Evolutionary conservation across 2,888 invertebrate species (phyloP).

Genomic region (Himalopsyche japonica): DNA sequence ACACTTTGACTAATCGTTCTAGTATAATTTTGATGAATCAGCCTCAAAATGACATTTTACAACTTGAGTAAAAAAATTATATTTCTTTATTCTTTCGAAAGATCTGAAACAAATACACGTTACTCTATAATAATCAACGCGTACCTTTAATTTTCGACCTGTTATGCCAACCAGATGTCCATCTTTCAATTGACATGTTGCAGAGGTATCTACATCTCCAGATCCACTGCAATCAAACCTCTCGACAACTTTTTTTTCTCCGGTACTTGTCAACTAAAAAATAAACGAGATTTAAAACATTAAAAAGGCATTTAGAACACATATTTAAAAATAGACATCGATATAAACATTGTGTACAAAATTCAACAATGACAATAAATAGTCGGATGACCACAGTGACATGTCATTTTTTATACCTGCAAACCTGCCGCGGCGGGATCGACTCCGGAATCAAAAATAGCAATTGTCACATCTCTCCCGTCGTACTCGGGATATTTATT

Average conservation of each 20-base stretch:
- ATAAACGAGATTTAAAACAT: not conserved
- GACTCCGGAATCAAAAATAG: slow-evolving; percentile 96
- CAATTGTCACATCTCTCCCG: slow-evolving; percentile 89
- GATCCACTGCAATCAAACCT: slow-evolving; percentile 95
- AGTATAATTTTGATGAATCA: too few species aligned
- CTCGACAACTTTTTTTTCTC: slow-evolving; percentile 90
- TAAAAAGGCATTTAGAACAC: not conserved
- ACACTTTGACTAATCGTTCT: too few species aligned
- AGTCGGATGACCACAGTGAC: slow-evolving; percentile 48
- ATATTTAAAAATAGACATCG: not conserved
- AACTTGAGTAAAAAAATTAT: not conserved
- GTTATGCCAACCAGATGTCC: slow-evolving; percentile 82
- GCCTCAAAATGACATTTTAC: too few species aligned
- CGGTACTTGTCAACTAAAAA: slow-evolving; percentile 80
- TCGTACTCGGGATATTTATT: slow-evolving; percentile 88
- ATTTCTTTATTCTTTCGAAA: not conserved
- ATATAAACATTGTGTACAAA: not conserved
- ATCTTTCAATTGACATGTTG: slow-evolving; percentile 62
- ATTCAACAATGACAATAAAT: slow-evolving; percentile 4
- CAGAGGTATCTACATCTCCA: slow-evolving; percentile 92
- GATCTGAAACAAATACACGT: not conserved
- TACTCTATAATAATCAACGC: not conserved
- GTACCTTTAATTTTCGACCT: slow-evolving; percentile 84
- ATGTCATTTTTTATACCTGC: slow-evolving; percentile 69
- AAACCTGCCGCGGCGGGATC: slow-evolving; percentile 95